Conservation (phyloP, 2,113 vertebrate genomes). For the Bothrops jararaca region DNA sequence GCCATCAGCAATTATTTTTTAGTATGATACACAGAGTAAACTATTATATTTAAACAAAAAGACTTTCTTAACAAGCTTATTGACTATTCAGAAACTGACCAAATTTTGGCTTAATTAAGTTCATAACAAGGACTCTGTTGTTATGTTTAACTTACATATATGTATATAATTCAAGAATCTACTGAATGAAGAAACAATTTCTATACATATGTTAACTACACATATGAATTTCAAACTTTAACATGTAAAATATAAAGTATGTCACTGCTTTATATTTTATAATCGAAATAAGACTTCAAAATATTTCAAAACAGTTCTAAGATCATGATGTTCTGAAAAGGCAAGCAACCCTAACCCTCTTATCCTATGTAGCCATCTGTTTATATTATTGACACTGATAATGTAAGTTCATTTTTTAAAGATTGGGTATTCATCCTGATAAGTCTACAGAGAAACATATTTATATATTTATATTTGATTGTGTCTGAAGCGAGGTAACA, state of each 20-base stretch:
- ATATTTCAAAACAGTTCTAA: not conserved
- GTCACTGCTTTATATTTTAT: conserved; percentile 12
- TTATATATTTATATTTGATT: not conserved
- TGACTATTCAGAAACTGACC: not conserved
- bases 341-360: not conserved
- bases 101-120: not conserved
- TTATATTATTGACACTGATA: not conserved
- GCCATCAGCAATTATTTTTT: not conserved
- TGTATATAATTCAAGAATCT: not conserved
- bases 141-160: not conserved
- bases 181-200: not conserved
- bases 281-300: conserved; percentile 24
- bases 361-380: not conserved
- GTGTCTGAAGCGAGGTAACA: not conserved
- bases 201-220: not conserved
- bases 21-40: not conserved
- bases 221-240: not conserved
- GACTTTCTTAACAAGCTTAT: not conserved
- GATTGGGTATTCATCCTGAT: not conserved
- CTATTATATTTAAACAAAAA: not conserved
- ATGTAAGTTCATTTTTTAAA: not conserved
- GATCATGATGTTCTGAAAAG: not conserved
- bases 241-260: not conserved
- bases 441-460: not conserved
- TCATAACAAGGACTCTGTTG: not conserved